Percentiles rank a stretch among this genome's conserved stretches.
Evolutionary conservation across 2,113 vertebrate species (phyloP).

Genomic region (Pavo muticus): DNA sequence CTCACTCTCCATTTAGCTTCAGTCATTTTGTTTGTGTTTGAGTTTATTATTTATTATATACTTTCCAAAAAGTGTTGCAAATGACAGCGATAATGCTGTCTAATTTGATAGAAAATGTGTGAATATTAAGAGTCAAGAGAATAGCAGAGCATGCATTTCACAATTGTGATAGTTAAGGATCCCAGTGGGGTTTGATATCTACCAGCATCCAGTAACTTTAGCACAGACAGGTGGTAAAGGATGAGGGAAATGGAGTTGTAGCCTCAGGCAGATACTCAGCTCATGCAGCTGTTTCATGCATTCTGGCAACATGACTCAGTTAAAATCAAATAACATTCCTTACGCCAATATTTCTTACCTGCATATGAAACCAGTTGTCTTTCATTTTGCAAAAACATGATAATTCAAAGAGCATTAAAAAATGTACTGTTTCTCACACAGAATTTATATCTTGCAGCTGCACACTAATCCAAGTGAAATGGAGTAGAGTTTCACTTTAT

Average conservation of each 20-base stretch:
- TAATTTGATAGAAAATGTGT: not conserved
- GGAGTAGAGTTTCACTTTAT: conserved; percentile 71
- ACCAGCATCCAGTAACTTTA: conserved; percentile 66
- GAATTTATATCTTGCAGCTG: conserved; percentile 79
- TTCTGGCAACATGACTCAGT: conserved; percentile 77
- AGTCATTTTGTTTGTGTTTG: not conserved
- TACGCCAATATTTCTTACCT: conserved; percentile 77
- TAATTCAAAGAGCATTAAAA: conserved; percentile 74
- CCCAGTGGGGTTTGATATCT: conserved; percentile 28
- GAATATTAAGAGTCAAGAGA: not conserved
- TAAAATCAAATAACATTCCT: conserved; percentile 76
- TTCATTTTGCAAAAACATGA: conserved; percentile 76
- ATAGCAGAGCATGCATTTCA: conserved; percentile 5
- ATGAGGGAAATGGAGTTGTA: conserved; percentile 68
- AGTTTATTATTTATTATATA: not conserved
- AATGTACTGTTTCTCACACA: conserved; percentile 69
- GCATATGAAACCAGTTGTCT: conserved; percentile 76
- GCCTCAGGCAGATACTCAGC: conserved; percentile 69
- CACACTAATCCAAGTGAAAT: conserved; percentile 70
- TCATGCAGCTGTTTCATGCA: conserved; percentile 78
- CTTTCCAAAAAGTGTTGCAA: not conserved
- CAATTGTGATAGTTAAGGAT: conserved; percentile 52
- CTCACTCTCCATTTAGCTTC: not conserved
- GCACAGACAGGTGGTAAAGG: conserved; percentile 70
- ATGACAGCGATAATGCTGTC: not conserved